These are phyloP conservation scores for Bucco capensis DNA, from an alignment of 2,113 vertebrate genomes.

Conservation along the genomic window DNA sequence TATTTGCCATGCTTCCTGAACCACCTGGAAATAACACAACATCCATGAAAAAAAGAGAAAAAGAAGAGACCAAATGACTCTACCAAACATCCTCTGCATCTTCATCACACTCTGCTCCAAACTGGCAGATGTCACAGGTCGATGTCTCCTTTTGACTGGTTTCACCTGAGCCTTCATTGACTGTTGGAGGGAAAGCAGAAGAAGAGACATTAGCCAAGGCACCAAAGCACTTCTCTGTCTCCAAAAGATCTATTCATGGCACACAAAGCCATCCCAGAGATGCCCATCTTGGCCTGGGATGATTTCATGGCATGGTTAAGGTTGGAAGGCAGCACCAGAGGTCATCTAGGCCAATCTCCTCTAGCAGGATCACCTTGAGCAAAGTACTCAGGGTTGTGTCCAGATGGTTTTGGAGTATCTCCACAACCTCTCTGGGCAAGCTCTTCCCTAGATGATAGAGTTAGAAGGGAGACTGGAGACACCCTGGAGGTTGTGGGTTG, in stretches of 20 bases:
- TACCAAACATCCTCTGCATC: slow-evolving; percentile 99
- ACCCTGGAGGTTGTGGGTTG: neutral
- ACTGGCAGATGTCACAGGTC: slow-evolving; percentile 98
- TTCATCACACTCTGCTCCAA: slow-evolving; percentile 97
- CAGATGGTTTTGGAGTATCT: too few species aligned
- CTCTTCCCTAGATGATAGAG: neutral
- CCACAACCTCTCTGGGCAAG: too few species aligned
- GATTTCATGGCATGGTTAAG: too few species aligned
- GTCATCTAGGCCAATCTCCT: too few species aligned
- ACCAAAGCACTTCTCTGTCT: neutral
- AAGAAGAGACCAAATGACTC: slow-evolving; percentile 59
- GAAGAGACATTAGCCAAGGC: neutral
- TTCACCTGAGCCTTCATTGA: slow-evolving; percentile 95
- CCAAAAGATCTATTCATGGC: neutral
- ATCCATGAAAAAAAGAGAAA: slow-evolving; percentile 48
- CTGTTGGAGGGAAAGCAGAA: slow-evolving; percentile 72
- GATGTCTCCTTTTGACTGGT: slow-evolving; percentile 95
- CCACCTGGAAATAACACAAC: slow-evolving; percentile 23
- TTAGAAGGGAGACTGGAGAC: neutral
- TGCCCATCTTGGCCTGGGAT: neutral
- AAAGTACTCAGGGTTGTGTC: too few species aligned
- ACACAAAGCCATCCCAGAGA: neutral
- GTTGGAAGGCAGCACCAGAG: too few species aligned
- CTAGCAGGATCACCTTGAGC: too few species aligned
- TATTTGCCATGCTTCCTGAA: neutral